phyloP scores from a whole-genome alignment of 2,113 vertebrate species.

The Sinocyclocheilus anophthalmus region DNA sequence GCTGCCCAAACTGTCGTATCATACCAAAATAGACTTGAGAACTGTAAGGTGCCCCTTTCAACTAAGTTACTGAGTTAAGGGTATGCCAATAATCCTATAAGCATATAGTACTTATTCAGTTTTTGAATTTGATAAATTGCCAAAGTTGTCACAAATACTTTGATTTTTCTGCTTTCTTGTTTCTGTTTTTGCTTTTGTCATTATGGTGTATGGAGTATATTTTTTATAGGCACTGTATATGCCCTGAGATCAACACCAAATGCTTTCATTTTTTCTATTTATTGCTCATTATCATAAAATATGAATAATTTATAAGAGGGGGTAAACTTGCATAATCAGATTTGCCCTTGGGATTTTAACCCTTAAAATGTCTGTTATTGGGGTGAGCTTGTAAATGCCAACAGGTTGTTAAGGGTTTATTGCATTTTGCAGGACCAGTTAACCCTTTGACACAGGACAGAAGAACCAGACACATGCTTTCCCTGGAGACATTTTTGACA shows the following conservation, averaged over 20 bases:
- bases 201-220: no score
- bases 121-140: no score
- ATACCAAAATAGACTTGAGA: no score
- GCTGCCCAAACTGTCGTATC: no score
- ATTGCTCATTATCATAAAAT: conserved; percentile 46
- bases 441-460: conserved; percentile 36
- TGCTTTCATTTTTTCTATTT: conserved; percentile 45
- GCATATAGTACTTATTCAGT: no score
- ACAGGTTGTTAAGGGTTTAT: conserved; percentile 11
- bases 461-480: conserved; percentile 30
- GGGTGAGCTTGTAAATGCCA: not conserved
- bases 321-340: conserved; percentile 40
- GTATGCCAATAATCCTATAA: no score
- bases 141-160: no score
- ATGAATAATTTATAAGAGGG: conserved; percentile 59
- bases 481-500: not conserved
- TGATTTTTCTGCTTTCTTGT: no score
- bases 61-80: no score
- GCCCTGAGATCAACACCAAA: conserved; percentile 50
- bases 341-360: conserved; percentile 40
- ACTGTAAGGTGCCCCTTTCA: no score
- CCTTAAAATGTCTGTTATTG: conserved; percentile 33
- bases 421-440: conserved; percentile 21
- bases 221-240: conserved; percentile 27
- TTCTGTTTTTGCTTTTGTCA: no score